These are phyloP conservation scores for Micropoecilia bifurca DNA, from an alignment of 2,797 vertebrate genomes.

Conservation along the genomic window DNA sequence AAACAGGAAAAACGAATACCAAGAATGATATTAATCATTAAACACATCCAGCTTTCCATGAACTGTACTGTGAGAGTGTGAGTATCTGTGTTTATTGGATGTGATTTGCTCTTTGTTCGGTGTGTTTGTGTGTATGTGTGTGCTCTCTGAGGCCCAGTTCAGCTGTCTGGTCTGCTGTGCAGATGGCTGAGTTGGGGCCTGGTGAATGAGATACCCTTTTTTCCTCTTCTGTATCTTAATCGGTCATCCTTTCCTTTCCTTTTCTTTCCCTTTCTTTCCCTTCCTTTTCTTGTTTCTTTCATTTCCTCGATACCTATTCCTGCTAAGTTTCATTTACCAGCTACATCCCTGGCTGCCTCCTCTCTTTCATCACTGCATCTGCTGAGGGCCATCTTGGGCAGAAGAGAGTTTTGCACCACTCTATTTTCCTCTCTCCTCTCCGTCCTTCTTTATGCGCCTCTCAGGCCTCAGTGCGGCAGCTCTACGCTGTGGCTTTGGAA, in stretches of 20 bases:
- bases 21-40: slow-evolving; percentile 74
- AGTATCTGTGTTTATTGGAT: slow-evolving; percentile 64
- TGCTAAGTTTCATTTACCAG: slow-evolving; percentile 73
- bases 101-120: slow-evolving; percentile 65
- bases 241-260: slow-evolving; percentile 15
- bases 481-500: slow-evolving; percentile 73
- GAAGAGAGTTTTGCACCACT: slow-evolving; percentile 70
- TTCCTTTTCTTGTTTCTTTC: slow-evolving; percentile 10
- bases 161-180: slow-evolving; percentile 79
- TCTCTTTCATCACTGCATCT: slow-evolving; percentile 76
- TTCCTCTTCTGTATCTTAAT: slow-evolving; percentile 45
- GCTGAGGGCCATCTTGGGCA: slow-evolving; percentile 78
- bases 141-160: slow-evolving; percentile 74
- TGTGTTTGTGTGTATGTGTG: slow-evolving; percentile 41
- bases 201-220: slow-evolving; percentile 64
- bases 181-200: slow-evolving; percentile 75
- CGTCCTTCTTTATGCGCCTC: slow-evolving; percentile 73
- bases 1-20: slow-evolving; percentile 61
- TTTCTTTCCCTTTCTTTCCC: slow-evolving; percentile 28
- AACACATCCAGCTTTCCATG: slow-evolving; percentile 59
- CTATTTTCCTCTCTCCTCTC: slow-evolving; percentile 69
- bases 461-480: slow-evolving; percentile 72
- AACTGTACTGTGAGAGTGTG: slow-evolving; percentile 49
- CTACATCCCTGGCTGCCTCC: slow-evolving; percentile 71
- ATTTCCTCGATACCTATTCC: slow-evolving; percentile 26